Percentiles rank a stretch among this genome's conserved stretches.
phyloP scores from a whole-genome alignment of 2,888 invertebrate species.

The Pammene aurita region DNA sequence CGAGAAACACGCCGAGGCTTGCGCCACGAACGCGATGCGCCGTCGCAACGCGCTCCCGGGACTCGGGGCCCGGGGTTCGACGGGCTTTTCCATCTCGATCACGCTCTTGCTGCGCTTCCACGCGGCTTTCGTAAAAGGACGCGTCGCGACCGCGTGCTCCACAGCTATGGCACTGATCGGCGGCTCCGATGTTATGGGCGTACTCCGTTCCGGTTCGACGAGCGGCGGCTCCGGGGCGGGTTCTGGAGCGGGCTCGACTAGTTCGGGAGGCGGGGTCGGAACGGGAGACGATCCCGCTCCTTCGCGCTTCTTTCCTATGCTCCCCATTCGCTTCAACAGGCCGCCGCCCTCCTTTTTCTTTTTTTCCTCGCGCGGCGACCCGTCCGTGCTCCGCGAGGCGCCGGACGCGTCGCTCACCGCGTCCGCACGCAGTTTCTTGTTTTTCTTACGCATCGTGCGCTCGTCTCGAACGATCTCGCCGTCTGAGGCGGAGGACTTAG shows the following conservation, averaged over 20 bases:
- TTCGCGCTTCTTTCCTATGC: slow-evolving; percentile 70
- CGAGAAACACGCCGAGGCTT: slow-evolving; percentile 77
- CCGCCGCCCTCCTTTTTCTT: slow-evolving; percentile 68
- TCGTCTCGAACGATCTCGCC: slow-evolving; percentile 76
- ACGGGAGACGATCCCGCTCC: slow-evolving; percentile 54
- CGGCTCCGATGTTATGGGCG: slow-evolving; percentile 50
- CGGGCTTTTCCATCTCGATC: slow-evolving; percentile 70
- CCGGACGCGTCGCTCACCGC: slow-evolving; percentile 52
- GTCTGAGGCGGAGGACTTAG: slow-evolving; percentile 77
- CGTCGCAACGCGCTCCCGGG: slow-evolving; percentile 75
- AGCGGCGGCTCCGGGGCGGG: slow-evolving; percentile 25
- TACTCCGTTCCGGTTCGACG: slow-evolving; percentile 45
- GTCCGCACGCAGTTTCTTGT: slow-evolving; percentile 73
- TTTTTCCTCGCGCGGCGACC: slow-evolving; percentile 68
- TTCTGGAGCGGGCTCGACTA: slow-evolving; percentile 42
- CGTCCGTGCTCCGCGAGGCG: slow-evolving; percentile 65
- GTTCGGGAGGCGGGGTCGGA: slow-evolving; percentile 49
- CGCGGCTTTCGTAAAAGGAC: slow-evolving; percentile 81
- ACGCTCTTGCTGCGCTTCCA: slow-evolving; percentile 75
- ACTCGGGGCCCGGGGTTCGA: slow-evolving; percentile 70
- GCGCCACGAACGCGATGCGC: slow-evolving; percentile 81
- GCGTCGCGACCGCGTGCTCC: slow-evolving; percentile 78
- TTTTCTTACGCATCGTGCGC: slow-evolving; percentile 81
- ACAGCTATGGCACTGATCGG: slow-evolving; percentile 71
- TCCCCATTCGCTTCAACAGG: slow-evolving; percentile 73